Conservation (phyloP, 2,888 invertebrate species). For the Candidula unifasciata region DNA sequence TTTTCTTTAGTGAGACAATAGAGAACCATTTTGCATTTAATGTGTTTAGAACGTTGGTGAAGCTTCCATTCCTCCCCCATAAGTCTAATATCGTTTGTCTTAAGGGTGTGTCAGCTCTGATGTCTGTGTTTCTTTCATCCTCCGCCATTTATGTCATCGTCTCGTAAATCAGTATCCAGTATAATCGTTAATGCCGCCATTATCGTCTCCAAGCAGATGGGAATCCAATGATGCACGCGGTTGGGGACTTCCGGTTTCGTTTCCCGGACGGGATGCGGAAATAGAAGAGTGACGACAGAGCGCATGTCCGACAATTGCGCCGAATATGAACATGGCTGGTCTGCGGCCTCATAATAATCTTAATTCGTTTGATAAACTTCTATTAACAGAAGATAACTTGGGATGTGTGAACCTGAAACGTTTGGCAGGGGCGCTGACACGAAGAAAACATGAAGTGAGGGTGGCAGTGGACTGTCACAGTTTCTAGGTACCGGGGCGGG, state of each 20-base stretch:
- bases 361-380: neutral
- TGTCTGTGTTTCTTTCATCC: neutral
- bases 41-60: no score
- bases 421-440: neutral
- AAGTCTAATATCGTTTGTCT: no score
- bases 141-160: neutral
- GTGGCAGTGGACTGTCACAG: neutral
- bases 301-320: neutral
- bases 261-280: neutral
- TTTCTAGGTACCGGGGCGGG: neutral
- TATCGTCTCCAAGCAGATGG: neutral
- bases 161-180: constrained; percentile 1
- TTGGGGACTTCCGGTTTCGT: constrained; percentile 12
- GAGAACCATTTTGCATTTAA: no score
- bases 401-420: neutral
- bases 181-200: neutral
- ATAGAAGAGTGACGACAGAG: neutral
- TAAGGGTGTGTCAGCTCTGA: neutral
- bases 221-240: neutral
- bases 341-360: neutral
- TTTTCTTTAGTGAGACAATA: no score
- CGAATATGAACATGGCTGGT: neutral
- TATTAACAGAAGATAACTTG: neutral
- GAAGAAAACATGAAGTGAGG: no score
- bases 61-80: no score